Evolutionary conservation across 64 coral and sea anemone species (phyloP).

Genomic region (Catalaphyllia jardinei): DNA sequence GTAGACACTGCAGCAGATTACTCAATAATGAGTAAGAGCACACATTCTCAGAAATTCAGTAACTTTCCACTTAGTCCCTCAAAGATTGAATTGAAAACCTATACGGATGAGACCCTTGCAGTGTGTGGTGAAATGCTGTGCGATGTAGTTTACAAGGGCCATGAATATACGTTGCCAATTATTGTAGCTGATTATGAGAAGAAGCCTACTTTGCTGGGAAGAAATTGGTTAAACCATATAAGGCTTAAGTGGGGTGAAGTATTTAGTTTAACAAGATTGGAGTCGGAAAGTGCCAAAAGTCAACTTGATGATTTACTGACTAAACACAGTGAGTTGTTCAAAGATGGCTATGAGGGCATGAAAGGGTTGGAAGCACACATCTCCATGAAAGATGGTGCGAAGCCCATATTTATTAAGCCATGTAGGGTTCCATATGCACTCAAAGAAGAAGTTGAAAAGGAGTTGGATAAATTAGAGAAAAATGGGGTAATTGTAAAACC

Average conservation of each 20-base stretch:
- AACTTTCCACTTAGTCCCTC: too few relatives aligned
- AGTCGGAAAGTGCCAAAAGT: not conserved
- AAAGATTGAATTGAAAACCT: too few relatives aligned
- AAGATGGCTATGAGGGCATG: constrained; percentile 63
- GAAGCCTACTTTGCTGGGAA: constrained; percentile 59
- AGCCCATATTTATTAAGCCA: constrained; percentile 4
- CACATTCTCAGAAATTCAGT: too few relatives aligned
- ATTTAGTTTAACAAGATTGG: constrained; percentile 19
- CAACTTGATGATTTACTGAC: constrained; percentile 31
- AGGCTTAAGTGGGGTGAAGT: constrained; percentile 56
- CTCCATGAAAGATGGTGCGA: constrained; percentile 22
- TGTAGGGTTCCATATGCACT: constrained; percentile 56
- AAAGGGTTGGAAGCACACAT: constrained; percentile 61
- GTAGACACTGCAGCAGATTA: too few relatives aligned
- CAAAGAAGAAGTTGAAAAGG: constrained; percentile 57
- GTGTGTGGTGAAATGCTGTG: constrained; percentile 63
- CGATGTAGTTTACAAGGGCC: constrained; percentile 48
- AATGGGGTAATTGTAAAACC: constrained; percentile 56
- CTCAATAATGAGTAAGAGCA: too few relatives aligned
- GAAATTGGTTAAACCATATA: constrained; percentile 53
- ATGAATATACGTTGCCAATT: constrained; percentile 46
- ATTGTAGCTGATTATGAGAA: constrained; percentile 48
- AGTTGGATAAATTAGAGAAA: constrained; percentile 56
- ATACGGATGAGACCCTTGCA: too few relatives aligned
- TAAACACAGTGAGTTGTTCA: constrained; percentile 22